Evolutionary conservation across 1,140 invertebrate species (phyloP).

Genomic region (Bursaphelenchus mucronatus): DNA sequence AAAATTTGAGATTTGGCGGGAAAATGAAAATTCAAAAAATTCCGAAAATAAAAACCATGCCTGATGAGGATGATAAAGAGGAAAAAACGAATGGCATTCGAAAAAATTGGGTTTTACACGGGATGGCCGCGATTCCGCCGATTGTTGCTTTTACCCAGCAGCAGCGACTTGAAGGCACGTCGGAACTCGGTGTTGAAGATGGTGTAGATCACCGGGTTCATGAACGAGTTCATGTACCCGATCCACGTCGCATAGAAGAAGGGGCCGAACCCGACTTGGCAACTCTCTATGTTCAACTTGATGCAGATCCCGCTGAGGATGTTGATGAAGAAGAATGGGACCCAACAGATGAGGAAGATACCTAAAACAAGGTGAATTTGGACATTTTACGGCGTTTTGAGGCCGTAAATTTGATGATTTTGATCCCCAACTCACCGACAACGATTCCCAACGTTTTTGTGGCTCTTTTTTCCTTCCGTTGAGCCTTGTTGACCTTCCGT

Average conservation of each 20-base stretch:
- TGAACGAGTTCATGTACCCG: slow-evolving; percentile 62
- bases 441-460: slow-evolving; percentile 98
- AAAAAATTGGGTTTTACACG: not conserved
- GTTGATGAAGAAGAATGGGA: slow-evolving; percentile 96
- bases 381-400: not conserved
- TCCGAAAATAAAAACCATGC: too few relatives aligned
- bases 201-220: slow-evolving; percentile 97
- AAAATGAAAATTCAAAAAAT: too few relatives aligned
- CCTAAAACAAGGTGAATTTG: slow-evolving; percentile 65
- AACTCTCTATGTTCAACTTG: slow-evolving; percentile 72
- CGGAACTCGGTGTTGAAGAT: slow-evolving; percentile 99
- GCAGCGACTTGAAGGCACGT: slow-evolving; percentile 77
- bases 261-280: slow-evolving; percentile 77
- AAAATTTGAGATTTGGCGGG: too few relatives aligned
- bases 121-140: slow-evolving; percentile 13
- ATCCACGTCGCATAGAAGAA: slow-evolving; percentile 71
- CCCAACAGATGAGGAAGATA: slow-evolving; percentile 95
- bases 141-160: slow-evolving; percentile 34
- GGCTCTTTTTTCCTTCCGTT: slow-evolving; percentile 79
- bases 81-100: too few relatives aligned
- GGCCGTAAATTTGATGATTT: not conserved
- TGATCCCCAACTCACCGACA: slow-evolving; percentile 73
- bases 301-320: slow-evolving; percentile 92
- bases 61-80: too few relatives aligned
- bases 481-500: slow-evolving; percentile 56